Conservation (phyloP, 2,797 vertebrate genomes). For the Strix occidentalis region DNA sequence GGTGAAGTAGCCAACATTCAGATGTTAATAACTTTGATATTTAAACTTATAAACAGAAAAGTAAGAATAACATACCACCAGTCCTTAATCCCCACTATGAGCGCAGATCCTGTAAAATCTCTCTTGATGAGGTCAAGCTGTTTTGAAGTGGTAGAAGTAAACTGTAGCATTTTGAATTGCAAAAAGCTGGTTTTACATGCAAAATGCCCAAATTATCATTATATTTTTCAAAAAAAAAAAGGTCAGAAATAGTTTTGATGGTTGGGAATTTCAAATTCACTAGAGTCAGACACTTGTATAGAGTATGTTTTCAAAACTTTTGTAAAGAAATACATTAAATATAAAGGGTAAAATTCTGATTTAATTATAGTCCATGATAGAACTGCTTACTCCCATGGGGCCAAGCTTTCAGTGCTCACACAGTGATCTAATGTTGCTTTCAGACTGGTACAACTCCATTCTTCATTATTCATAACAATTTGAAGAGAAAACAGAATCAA, state of each 20-base stretch:
- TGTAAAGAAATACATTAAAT: not conserved
- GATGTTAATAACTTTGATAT: not conserved
- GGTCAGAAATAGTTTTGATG: not conserved
- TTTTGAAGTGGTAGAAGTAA: not conserved
- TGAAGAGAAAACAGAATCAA: not conserved
- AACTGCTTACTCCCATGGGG: not conserved
- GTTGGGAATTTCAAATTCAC: not conserved
- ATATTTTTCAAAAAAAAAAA: not conserved
- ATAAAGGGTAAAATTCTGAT: not conserved
- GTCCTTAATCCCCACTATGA: not conserved
- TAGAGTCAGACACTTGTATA: not conserved
- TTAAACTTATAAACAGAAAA: not conserved
- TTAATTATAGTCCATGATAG: not conserved
- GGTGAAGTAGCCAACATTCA: not conserved
- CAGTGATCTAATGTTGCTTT: not conserved
- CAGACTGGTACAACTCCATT: not conserved
- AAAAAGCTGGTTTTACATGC: not conserved
- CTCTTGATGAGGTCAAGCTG: not conserved
- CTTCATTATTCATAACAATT: not conserved
- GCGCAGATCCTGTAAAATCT: not conserved
- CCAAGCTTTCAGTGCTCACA: not conserved
- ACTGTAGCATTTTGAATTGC: not conserved
- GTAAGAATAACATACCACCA: not conserved
- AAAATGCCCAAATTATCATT: not conserved
- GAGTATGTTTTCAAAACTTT: not conserved